phyloP scores from a whole-genome alignment of 1,140 invertebrate genomes.

The Pachypeltis micranthus region DNA sequence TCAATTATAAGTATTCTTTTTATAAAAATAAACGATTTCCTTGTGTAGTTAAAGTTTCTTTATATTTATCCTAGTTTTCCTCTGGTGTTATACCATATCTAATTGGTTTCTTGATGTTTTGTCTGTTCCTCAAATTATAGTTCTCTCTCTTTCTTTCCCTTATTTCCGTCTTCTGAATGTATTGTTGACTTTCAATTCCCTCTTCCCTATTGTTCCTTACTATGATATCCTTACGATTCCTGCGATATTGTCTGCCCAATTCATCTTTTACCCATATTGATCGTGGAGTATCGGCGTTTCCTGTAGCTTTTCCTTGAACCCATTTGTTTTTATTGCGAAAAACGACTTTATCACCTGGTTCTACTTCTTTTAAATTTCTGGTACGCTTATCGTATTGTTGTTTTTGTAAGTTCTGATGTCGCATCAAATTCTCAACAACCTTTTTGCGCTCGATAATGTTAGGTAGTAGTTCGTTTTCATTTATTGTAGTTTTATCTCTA shows the following conservation, averaged over 20 bases:
- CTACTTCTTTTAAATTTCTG: background rate
- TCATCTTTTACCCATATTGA: background rate
- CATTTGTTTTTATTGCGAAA: constrained; percentile 6
- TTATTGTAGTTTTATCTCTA: background rate
- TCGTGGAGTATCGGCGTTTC: background rate
- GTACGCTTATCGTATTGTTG: background rate
- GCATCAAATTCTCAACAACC: background rate
- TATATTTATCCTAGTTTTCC: too few species aligned
- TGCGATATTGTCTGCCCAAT: background rate
- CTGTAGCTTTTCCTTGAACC: background rate
- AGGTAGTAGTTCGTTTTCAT: too few species aligned
- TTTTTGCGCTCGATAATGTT: background rate
- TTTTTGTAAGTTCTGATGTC: background rate
- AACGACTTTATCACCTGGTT: background rate
- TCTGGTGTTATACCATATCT: too few species aligned
- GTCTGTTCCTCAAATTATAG: too few species aligned
- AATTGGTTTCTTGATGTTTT: too few species aligned
- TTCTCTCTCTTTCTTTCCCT: too few species aligned
- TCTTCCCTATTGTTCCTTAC: background rate
- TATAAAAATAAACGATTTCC: too few species aligned
- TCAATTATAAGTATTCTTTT: too few species aligned
- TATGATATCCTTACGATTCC: background rate
- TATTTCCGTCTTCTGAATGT: too few species aligned
- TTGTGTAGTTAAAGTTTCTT: too few species aligned
- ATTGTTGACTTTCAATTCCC: background rate